These are phyloP conservation scores for Nysson spinosus DNA, from an alignment of 2,888 invertebrate genomes.

Conservation along the genomic window DNA sequence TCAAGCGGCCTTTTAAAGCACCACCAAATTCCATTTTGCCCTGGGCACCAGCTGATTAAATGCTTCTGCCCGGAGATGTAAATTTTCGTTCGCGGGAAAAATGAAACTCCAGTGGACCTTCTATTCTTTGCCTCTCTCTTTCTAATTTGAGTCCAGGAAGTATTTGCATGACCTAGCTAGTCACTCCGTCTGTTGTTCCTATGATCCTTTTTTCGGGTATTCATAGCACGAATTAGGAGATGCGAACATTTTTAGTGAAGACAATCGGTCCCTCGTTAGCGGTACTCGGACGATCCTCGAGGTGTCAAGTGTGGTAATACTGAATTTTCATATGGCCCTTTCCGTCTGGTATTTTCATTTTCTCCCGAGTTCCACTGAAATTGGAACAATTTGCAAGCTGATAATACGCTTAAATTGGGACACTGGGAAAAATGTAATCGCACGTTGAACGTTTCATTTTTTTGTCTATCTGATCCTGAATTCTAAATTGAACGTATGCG, in stretches of 20 bases:
- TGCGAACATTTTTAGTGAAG: neutral
- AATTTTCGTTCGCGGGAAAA: conserved; percentile 53
- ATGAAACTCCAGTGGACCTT: conserved; percentile 25
- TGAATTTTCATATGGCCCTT: neutral
- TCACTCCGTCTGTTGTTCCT: neutral
- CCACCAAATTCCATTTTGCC: conserved; percentile 56
- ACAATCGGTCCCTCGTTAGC: conserved; percentile 33
- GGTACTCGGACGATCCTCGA: neutral
- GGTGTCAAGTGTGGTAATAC: conserved; percentile 15
- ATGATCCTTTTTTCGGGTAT: neutral
- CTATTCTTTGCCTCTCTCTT: neutral
- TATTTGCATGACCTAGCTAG: too few relatives aligned
- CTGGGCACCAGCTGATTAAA: conserved; percentile 59
- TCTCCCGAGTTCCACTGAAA: conserved; percentile 14
- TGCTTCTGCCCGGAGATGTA: conserved; percentile 60
- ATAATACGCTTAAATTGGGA: conserved; percentile 34
- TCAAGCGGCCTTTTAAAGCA: conserved; percentile 51
- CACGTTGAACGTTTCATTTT: too few relatives aligned
- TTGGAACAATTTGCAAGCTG: conserved; percentile 43
- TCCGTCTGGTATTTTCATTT: conserved; percentile 25
- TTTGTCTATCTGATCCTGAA: too few relatives aligned
- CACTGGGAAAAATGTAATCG: too few relatives aligned
- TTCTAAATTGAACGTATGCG: too few relatives aligned
- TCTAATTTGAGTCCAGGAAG: neutral
- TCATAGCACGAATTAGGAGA: neutral